Conservation (phyloP, 2,797 vertebrate species). For the Mus caroli region DNA sequence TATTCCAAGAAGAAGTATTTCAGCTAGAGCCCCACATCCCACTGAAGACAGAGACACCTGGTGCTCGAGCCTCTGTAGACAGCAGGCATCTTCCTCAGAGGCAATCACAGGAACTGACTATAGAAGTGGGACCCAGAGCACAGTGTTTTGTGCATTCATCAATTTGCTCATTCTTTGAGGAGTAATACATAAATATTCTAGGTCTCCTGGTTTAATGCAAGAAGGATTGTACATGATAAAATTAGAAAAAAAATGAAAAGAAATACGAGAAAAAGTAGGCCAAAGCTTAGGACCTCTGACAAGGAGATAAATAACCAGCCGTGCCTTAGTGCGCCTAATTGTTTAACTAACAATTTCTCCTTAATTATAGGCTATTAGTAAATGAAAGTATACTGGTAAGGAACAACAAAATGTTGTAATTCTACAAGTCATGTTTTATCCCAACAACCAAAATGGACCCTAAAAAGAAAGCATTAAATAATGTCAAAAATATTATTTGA, state of each 20-base stretch:
- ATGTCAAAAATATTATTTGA: background rate
- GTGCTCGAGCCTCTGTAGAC: background rate
- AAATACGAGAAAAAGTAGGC: background rate
- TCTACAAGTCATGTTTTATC: constrained; percentile 49
- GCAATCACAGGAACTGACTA: background rate
- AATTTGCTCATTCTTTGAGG: background rate
- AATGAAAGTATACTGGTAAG: constrained; percentile 38
- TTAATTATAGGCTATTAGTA: constrained; percentile 60
- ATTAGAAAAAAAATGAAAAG: background rate
- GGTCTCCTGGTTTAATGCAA: background rate
- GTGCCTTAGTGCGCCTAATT: constrained; percentile 11
- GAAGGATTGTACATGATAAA: background rate
- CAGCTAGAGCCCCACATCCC: no score
- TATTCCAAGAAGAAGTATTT: background rate
- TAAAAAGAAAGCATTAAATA: constrained; percentile 3
- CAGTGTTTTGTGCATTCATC: background rate
- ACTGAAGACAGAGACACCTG: background rate
- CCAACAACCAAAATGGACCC: background rate
- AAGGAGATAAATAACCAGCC: background rate
- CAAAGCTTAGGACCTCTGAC: background rate
- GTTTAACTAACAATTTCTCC: constrained; percentile 57
- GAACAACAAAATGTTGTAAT: constrained; percentile 29
- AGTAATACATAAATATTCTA: background rate
- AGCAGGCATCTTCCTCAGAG: background rate
- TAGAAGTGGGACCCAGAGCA: background rate